Percentiles rank a stretch among this genome's conserved stretches.
Evolutionary conservation across 2,888 invertebrate genomes (phyloP).

Genomic region (Chirona hameri): DNA sequence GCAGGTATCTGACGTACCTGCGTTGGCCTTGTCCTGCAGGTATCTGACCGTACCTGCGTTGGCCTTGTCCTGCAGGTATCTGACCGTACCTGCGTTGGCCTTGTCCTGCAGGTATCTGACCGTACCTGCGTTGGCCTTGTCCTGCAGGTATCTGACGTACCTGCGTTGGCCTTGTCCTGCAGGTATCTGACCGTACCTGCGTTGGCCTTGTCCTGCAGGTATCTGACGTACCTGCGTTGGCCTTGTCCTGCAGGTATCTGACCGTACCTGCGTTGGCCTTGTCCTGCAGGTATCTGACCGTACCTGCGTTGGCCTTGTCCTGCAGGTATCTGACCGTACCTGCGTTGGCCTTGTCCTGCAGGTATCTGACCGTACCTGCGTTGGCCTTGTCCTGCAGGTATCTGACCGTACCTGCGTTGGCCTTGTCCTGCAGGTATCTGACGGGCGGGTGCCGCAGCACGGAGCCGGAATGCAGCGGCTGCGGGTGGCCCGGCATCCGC

Average conservation of each 20-base stretch:
- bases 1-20: conserved; percentile 23
- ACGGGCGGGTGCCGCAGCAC: conserved; percentile 23
- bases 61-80: conserved; percentile 27
- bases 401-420: not conserved
- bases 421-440: conserved; percentile 25
- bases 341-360: conserved; percentile 26
- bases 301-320: conserved; percentile 27
- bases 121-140: conserved; percentile 27
- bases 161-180: no score
- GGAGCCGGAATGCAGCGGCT: conserved; percentile 3
- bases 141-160: conserved; percentile 23
- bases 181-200: not conserved
- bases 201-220: conserved; percentile 28
- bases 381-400: conserved; percentile 29
- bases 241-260: no score
- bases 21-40: no score
- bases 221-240: not conserved
- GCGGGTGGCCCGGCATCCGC: conserved; percentile 29
- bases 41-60: not conserved
- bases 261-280: conserved; percentile 23
- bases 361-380: conserved; percentile 24
- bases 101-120: conserved; percentile 26
- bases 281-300: conserved; percentile 22
- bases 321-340: conserved; percentile 24
- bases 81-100: conserved; percentile 27